Conservation (phyloP, 2,113 vertebrate species). For the Microtus ochrogaster region DNA sequence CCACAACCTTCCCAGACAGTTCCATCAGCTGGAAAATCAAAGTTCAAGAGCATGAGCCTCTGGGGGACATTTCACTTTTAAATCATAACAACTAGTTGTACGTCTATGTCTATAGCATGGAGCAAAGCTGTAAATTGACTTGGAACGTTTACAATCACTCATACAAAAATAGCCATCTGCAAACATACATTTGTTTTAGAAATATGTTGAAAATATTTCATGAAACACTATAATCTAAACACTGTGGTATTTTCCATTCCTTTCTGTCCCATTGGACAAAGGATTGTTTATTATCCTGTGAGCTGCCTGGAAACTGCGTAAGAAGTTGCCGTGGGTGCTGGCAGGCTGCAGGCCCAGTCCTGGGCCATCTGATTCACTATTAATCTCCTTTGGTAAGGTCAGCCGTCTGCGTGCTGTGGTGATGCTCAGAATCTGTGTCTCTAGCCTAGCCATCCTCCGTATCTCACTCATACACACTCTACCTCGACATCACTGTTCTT, state of each 20-base stretch:
- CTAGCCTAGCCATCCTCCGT: rapidly evolving
- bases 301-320: not conserved
- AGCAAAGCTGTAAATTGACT: not conserved
- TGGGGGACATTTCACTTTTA: not conserved
- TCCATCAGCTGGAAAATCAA: not conserved
- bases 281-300: not conserved
- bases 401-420: too few species aligned
- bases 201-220: not conserved
- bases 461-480: not conserved
- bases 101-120: not conserved
- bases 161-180: not conserved
- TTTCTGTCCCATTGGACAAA: slow-evolving; percentile 12
- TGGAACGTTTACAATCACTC: not conserved
- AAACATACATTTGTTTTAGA: slow-evolving; percentile 2
- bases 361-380: not conserved
- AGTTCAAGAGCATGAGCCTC: not conserved
- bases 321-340: not conserved
- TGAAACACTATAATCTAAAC: slow-evolving; percentile 1
- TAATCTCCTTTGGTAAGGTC: not conserved
- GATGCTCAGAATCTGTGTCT: not conserved
- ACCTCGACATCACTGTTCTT: not conserved
- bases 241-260: not conserved
- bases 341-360: not conserved
- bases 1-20: not conserved
- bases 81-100: not conserved